Percentiles rank a stretch among this genome's conserved stretches.
These are phyloP conservation scores for Heliconius himera DNA, from an alignment of 1,140 invertebrate genomes.

Conservation along the genomic window DNA sequence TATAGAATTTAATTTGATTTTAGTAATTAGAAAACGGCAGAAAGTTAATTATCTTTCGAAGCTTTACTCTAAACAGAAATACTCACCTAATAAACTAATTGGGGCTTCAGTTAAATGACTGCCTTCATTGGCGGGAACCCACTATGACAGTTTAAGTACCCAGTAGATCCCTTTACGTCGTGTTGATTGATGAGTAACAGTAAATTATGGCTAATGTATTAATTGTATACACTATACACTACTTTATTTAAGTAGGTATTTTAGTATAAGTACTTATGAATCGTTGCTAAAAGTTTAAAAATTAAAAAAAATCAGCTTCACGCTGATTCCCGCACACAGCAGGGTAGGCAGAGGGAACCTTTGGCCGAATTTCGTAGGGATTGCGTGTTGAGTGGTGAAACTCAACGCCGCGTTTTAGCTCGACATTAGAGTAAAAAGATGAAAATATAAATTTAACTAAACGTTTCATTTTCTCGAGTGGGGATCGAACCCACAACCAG, in stretches of 20 bases:
- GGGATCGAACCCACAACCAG: too few relatives aligned
- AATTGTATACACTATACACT: neutral
- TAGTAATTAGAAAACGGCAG: neutral
- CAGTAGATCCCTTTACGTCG: conserved; percentile 25
- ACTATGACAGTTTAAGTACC: conserved; percentile 26
- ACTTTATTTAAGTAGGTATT: neutral
- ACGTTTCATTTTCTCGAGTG: too few relatives aligned
- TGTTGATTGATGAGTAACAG: conserved; percentile 42
- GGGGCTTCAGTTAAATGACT: conserved; percentile 23
- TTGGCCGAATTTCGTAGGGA: too few relatives aligned
- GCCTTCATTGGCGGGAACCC: conserved; percentile 29
- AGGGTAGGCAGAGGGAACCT: too few relatives aligned
- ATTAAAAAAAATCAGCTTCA: too few relatives aligned
- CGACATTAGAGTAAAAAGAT: too few relatives aligned
- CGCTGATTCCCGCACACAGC: too few relatives aligned
- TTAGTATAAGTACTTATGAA: neutral
- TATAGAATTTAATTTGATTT: too few relatives aligned
- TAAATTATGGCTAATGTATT: conserved; percentile 34
- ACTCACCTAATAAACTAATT: neutral
- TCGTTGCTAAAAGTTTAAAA: neutral
- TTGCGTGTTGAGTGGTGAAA: too few relatives aligned
- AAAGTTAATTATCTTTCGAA: neutral
- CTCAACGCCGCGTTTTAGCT: too few relatives aligned
- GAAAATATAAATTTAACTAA: too few relatives aligned
- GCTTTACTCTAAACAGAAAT: neutral